A percentile compares a stretch with the other conserved stretches of the same genome.
These are phyloP conservation scores for Puma concolor DNA, from an alignment of 2,113 vertebrate genomes.

Conservation along the genomic window DNA sequence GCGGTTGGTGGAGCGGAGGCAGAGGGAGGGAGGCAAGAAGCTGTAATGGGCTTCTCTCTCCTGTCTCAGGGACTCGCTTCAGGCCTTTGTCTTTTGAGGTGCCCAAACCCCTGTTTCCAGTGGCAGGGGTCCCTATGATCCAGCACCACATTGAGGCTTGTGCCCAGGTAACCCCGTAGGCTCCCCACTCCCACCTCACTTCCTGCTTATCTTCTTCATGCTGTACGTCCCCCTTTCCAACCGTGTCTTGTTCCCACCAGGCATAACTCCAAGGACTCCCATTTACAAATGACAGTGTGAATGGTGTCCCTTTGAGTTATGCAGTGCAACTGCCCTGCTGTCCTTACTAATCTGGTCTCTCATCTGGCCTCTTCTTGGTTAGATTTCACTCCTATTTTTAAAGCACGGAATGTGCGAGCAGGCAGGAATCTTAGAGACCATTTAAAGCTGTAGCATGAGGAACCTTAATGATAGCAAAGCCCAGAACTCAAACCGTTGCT, in stretches of 20 bases:
- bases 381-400: constrained; percentile 35
- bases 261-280: neutral
- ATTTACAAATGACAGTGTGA: neutral
- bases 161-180: constrained; percentile 88
- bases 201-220: neutral
- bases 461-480: neutral
- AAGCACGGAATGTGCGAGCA: neutral
- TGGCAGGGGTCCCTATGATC: constrained; percentile 98
- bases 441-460: neutral
- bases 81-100: constrained; percentile 98
- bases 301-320: neutral
- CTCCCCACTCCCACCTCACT: neutral
- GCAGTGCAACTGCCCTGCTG: neutral
- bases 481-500: neutral
- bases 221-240: neutral
- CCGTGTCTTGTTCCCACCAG: neutral
- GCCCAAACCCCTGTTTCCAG: constrained; percentile 97
- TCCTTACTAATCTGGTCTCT: neutral
- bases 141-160: constrained; percentile 98
- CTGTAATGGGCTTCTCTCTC: neutral
- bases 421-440: neutral
- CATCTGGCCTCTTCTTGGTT: constrained; percentile 41
- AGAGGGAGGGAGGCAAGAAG: neutral
- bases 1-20: neutral
- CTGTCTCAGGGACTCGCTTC: constrained; percentile 92